A percentile compares a stretch with the other conserved stretches of the same genome.
phyloP scores from a whole-genome alignment of 2,888 invertebrate genomes.

The Caenorhabditis doughertyi region DNA sequence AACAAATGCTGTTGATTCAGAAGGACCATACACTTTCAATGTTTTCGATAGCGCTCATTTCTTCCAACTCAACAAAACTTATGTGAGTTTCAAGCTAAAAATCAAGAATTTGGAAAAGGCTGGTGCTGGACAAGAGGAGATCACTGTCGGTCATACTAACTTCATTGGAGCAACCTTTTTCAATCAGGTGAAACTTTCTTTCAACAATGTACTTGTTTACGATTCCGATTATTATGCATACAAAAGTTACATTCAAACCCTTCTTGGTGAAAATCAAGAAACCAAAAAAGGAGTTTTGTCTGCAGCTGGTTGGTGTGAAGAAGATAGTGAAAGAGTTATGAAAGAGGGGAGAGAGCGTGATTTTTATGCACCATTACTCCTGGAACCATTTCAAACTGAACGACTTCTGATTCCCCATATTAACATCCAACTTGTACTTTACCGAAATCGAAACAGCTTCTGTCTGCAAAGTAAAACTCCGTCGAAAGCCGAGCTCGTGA shows the following conservation, averaged over 20 bases:
- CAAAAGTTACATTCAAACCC: slow-evolving; percentile 27
- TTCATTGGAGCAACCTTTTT: slow-evolving; percentile 27
- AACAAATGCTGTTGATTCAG: not conserved
- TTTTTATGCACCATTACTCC: not conserved
- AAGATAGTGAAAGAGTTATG: not conserved
- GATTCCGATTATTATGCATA: slow-evolving; percentile 23
- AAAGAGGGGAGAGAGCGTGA: not conserved
- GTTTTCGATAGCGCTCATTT: slow-evolving; percentile 18
- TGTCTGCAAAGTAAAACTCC: not conserved
- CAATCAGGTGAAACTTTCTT: slow-evolving; percentile 9
- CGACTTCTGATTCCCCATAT: slow-evolving; percentile 24
- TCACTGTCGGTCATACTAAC: not conserved
- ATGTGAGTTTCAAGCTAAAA: not conserved
- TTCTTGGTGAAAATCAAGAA: slow-evolving; percentile 9
- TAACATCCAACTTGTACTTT: slow-evolving; percentile 25
- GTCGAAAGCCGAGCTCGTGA: not conserved
- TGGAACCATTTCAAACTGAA: slow-evolving; percentile 34
- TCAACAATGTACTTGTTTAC: slow-evolving; percentile 21
- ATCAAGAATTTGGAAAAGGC: not conserved
- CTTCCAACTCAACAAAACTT: slow-evolving; percentile 16
- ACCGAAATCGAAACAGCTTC: not conserved
- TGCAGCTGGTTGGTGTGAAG: slow-evolving; percentile 15
- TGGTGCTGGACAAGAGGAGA: not conserved
- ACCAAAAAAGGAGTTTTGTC: not conserved
- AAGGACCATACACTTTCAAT: not conserved